These are phyloP conservation scores for Arvicanthis niloticus DNA, from an alignment of 2,113 vertebrate genomes.

Conservation along the genomic window DNA sequence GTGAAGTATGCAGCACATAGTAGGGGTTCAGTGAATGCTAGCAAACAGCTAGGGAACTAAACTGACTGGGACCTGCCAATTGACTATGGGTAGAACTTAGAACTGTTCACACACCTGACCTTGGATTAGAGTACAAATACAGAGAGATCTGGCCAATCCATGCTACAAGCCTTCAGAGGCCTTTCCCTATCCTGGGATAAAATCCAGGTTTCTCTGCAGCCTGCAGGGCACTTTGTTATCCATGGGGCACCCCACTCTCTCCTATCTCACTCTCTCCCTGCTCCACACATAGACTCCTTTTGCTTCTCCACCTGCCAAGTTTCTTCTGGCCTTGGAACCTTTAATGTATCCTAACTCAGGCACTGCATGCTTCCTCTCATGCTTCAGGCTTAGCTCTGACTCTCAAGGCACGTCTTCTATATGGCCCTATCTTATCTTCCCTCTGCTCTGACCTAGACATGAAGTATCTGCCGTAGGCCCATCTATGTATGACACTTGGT, in stretches of 20 bases:
- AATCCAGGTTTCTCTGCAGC: background rate
- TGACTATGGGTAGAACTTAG: background rate
- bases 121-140: background rate
- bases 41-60: background rate
- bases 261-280: background rate
- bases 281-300: background rate
- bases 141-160: background rate
- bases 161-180: background rate
- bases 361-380: background rate
- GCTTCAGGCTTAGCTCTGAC: background rate
- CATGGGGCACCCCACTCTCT: accelerated
- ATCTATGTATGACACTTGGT: background rate
- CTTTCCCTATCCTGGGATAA: background rate
- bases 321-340: background rate
- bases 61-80: background rate
- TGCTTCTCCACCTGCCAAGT: background rate
- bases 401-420: background rate
- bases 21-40: background rate
- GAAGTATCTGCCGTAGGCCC: background rate
- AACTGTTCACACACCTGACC: background rate
- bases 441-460: background rate
- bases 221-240: background rate
- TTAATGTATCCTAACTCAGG: background rate
- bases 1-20: background rate
- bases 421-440: background rate